Conservation (phyloP, 2,888 invertebrate species). For the Bombylius major region DNA sequence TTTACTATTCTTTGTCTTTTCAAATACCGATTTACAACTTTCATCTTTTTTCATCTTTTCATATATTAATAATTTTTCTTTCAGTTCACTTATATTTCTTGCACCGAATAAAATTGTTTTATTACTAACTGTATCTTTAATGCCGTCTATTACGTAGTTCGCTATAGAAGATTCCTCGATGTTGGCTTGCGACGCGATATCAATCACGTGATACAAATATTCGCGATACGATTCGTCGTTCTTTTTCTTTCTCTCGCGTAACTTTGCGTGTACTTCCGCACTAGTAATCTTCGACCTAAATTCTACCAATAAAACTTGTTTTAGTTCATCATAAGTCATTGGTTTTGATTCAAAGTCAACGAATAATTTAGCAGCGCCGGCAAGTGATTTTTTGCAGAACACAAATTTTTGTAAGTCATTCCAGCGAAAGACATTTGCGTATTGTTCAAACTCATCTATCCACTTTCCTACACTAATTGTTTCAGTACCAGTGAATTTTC, state of each 20-base stretch:
- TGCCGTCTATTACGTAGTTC: constrained; percentile 9
- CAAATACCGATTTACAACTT: too few species aligned
- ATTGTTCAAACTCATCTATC: constrained; percentile 5
- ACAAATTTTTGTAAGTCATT: constrained; percentile 4
- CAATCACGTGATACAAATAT: constrained; percentile 9
- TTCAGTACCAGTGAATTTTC: constrained; percentile 3
- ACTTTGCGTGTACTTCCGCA: constrained; percentile 5
- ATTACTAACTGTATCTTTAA: constrained; percentile 3
- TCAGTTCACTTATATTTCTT: constrained; percentile 1
- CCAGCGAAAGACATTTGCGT: constrained; percentile 4
- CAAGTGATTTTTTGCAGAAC: constrained; percentile 5
- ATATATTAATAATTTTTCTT: constrained; percentile 4
- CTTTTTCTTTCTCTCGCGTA: constrained; percentile 5
- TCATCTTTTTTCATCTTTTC: constrained; percentile 3
- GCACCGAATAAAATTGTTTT: constrained; percentile 8
- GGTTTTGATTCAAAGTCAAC: constrained; percentile 7
- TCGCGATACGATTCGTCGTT: constrained; percentile 4
- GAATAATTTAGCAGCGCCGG: constrained; percentile 4
- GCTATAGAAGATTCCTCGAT: constrained; percentile 8
- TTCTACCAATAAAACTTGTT: not conserved
- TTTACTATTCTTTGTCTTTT: too few species aligned
- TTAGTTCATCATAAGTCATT: constrained; percentile 3
- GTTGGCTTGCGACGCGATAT: constrained; percentile 6
- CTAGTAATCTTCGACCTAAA: not conserved
- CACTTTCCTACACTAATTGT: not conserved